phyloP scores from a whole-genome alignment of 37 sponge, comb jelly and placozoan genomes.

The Tethya wilhelma region DNA sequence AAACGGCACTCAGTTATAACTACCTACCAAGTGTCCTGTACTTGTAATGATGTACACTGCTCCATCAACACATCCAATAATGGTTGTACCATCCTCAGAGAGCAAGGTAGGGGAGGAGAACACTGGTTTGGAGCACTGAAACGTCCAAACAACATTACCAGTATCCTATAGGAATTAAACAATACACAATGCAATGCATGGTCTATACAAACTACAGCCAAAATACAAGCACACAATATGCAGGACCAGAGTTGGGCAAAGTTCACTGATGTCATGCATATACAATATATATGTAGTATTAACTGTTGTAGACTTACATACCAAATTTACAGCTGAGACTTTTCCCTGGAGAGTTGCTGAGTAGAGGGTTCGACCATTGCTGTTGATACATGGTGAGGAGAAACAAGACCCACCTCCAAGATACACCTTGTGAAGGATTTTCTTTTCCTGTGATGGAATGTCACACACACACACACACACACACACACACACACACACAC shows the following conservation, averaged over 20 bases:
- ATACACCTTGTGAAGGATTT: conserved; percentile 26
- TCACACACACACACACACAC: no score
- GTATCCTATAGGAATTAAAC: conserved; percentile 33
- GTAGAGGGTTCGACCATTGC: conserved; percentile 22
- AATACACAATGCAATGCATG: not conserved
- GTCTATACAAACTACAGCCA: not conserved
- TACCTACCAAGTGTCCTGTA: conserved; percentile 45
- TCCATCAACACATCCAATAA: conserved; percentile 52
- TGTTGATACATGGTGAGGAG: conserved; percentile 71
- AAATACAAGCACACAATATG: no score
- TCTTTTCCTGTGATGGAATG: conserved; percentile 36
- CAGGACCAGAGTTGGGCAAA: not conserved
- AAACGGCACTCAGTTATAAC: not conserved
- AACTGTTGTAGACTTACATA: not conserved
- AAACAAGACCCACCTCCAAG: conserved; percentile 82
- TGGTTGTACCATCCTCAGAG: conserved; percentile 10
- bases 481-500: no score
- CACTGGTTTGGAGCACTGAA: conserved; percentile 46
- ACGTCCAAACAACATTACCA: conserved; percentile 61
- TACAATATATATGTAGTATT: not conserved
- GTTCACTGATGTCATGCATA: not conserved
- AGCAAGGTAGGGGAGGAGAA: conserved; percentile 73
- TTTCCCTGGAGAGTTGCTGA: conserved; percentile 75
- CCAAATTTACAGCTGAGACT: conserved; percentile 49
- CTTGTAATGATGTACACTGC: conserved; percentile 1